Evolutionary conservation across 23 tunicate species (phyloP), one percentile per base, ranked within the genome.

Genomic region (Clavelina lepadiformis): DNA sequence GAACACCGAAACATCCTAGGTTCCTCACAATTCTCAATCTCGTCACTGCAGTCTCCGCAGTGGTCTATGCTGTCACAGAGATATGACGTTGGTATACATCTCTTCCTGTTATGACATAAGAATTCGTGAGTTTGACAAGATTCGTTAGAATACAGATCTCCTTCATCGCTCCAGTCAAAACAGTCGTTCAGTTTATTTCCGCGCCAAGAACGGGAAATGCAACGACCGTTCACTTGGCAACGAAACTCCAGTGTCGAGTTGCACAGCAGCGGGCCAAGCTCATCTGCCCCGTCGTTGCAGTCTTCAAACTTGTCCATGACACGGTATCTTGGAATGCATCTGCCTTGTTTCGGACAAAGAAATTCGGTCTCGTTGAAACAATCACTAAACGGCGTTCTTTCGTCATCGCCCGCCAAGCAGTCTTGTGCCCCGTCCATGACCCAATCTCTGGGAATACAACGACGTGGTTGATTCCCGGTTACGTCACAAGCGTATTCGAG

Each of bases 361-460:
- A 65, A 76, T 51, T 76, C 82, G 7, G 63, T 58, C n/a, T 51
- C 25, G 34, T 60, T 46, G 63, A 28, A 28, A 34, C 82, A 76
- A 6, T 26, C 11, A 15, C 13, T 8, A 8, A 41, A 41, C 35
- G 73, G 31, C 26, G 28, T 52, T 0, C 2, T 23, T 32, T 76
- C 82, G 38, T 76, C 82, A 31, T 31, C 27, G 0, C 73, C 50
- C 13, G 46, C 2, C 22, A 15, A 46, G 38, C 82, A 76, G 61
- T 76, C 82, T 1, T 18, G 2, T 13, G 20, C 32, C 5, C 53
- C 59, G 51, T 76, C 82, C 61, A 32, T 49, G 0, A 76, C 82
- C 82, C 82, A 76, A 51, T 76, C 82, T 21, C 82, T 28, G 2
- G 82, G 82, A 37, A 76, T 65, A 54, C 82, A 76, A 37, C 63